Evolutionary conservation across 2,113 vertebrate species (phyloP).

Genomic region (Eurypyga helias): DNA sequence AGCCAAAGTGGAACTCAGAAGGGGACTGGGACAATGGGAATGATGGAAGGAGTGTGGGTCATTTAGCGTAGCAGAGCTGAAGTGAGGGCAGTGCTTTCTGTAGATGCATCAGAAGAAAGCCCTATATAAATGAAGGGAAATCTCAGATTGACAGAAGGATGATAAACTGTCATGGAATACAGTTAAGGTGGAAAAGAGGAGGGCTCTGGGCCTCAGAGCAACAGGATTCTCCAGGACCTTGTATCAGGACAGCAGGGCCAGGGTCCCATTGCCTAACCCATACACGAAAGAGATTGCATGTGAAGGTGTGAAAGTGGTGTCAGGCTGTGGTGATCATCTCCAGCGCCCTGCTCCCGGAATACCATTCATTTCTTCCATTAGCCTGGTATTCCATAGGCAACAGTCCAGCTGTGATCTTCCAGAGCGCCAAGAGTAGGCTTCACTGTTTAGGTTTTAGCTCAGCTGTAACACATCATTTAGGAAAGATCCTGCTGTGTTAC

Average conservation of each 20-base stretch:
- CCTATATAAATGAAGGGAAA: neutral
- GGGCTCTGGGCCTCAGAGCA: neutral
- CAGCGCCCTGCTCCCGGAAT: neutral
- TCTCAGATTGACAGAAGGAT: neutral
- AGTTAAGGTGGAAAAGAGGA: neutral
- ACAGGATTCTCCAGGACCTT: neutral
- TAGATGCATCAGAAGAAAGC: neutral
- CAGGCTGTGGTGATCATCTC: neutral
- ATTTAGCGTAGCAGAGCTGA: rapidly evolving
- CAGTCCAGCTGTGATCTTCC: neutral
- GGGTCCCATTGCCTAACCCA: neutral
- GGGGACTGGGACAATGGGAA: neutral
- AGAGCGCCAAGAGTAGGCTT: neutral
- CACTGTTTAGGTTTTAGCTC: neutral
- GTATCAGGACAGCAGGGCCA: neutral
- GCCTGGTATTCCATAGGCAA: neutral
- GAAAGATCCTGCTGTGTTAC: neutral
- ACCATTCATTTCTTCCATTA: neutral
- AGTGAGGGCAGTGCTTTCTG: neutral
- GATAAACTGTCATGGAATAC: neutral
- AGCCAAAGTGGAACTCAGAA: neutral
- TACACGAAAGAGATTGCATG: neutral
- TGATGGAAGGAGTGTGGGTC: neutral
- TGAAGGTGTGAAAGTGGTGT: neutral
- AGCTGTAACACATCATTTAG: neutral